phyloP scores from a whole-genome alignment of 2,113 vertebrate genomes.

The Solenodon paradoxus region DNA sequence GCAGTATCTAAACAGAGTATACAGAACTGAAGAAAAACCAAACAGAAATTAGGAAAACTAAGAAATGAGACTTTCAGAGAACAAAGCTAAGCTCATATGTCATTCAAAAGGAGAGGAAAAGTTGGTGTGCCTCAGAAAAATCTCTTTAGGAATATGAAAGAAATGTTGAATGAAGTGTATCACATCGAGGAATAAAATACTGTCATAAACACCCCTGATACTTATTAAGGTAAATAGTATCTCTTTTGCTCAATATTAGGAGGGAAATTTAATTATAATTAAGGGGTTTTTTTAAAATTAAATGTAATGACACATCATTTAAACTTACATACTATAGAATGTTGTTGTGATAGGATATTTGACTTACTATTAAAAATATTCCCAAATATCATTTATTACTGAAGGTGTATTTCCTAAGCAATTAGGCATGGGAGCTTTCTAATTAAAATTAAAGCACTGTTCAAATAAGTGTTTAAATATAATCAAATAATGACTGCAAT shows the following conservation, averaged over 20 bases:
- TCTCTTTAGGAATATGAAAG: background rate
- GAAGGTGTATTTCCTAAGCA: slow-evolving; percentile 68
- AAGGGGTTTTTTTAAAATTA: slow-evolving; percentile 59
- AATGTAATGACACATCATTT: slow-evolving; percentile 68
- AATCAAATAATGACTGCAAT: slow-evolving; percentile 59
- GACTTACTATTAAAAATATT: slow-evolving; percentile 62
- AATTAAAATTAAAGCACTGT: slow-evolving; percentile 80
- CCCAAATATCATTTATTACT: slow-evolving; percentile 70
- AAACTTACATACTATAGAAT: slow-evolving; percentile 47
- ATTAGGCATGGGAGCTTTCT: slow-evolving; percentile 74
- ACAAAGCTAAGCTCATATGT: slow-evolving; percentile 70
- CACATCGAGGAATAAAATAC: background rate
- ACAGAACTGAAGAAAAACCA: slow-evolving; percentile 67
- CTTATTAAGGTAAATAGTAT: slow-evolving; percentile 61
- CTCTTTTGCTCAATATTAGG: slow-evolving; percentile 67
- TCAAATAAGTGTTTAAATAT: slow-evolving; percentile 75
- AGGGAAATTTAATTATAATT: slow-evolving; percentile 64
- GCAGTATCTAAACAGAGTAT: slow-evolving; percentile 9
- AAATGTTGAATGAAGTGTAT: background rate
- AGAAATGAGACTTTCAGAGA: slow-evolving; percentile 70
- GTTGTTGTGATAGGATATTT: slow-evolving; percentile 63
- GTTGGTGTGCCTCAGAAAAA: background rate
- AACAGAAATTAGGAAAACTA: slow-evolving; percentile 61
- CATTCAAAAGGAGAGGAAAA: slow-evolving; percentile 53
- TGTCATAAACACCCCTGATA: slow-evolving; percentile 46